Percentiles rank a stretch among this genome's conserved stretches.
phyloP scores from a whole-genome alignment of 2,888 invertebrate species.

The Trichogramma dendrolimi region DNA sequence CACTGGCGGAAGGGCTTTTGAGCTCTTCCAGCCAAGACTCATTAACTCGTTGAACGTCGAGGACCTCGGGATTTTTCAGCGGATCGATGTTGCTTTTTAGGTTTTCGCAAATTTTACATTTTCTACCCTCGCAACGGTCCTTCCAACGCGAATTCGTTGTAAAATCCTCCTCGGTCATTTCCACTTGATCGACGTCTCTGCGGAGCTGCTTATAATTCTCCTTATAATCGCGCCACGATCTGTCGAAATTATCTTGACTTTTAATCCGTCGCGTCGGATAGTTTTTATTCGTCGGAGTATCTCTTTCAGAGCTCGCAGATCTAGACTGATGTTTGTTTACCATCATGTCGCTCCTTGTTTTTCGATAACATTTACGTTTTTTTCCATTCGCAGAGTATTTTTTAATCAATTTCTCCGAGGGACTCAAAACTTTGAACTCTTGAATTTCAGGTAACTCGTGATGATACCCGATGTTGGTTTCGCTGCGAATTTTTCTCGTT shows the following conservation, averaged over 20 bases:
- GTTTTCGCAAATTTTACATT: slow-evolving; percentile 34
- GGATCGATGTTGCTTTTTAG: slow-evolving; percentile 31
- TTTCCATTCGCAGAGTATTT: slow-evolving; percentile 28
- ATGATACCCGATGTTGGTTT: slow-evolving; percentile 34
- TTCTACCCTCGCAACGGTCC: slow-evolving; percentile 34
- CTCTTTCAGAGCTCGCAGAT: slow-evolving; percentile 34
- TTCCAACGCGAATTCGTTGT: slow-evolving; percentile 44
- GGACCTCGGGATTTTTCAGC: neutral
- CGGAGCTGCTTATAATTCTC: slow-evolving; percentile 38
- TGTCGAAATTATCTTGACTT: slow-evolving; percentile 39
- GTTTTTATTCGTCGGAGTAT: slow-evolving; percentile 13
- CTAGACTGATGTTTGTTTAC: slow-evolving; percentile 30
- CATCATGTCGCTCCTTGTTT: slow-evolving; percentile 42
- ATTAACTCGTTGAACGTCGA: slow-evolving; percentile 4
- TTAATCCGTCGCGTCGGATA: slow-evolving; percentile 32
- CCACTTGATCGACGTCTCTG: slow-evolving; percentile 26
- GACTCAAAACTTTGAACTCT: neutral
- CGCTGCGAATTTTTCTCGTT: slow-evolving; percentile 41
- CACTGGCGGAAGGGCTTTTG: slow-evolving; percentile 36
- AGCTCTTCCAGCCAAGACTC: neutral
- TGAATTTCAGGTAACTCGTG: neutral
- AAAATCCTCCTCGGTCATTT: slow-evolving; percentile 37
- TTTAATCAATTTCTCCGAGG: slow-evolving; percentile 23
- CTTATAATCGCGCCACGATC: slow-evolving; percentile 46
- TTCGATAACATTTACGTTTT: slow-evolving; percentile 32